These are phyloP conservation scores for Rhopilema esculentum DNA, from an alignment of 30 jellyfish, hydroid and myxozoan genomes.

Conservation along the genomic window DNA sequence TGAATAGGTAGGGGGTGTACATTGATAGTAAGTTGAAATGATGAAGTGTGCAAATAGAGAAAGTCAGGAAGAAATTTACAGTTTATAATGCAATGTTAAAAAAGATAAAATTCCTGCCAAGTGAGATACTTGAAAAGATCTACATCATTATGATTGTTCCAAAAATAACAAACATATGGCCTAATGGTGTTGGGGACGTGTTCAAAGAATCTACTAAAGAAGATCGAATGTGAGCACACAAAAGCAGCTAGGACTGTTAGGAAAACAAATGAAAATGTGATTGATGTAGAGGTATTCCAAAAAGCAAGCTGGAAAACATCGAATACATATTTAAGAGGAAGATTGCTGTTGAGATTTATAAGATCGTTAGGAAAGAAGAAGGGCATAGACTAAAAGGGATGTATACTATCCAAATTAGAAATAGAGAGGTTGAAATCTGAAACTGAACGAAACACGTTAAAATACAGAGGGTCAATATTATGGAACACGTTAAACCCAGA, in stretches of 20 bases:
- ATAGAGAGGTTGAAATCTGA: slow-evolving; percentile 11
- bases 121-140: too few species aligned
- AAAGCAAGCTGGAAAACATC: too few species aligned
- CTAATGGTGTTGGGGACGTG: slow-evolving; percentile 46
- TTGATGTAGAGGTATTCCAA: neutral
- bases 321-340: neutral
- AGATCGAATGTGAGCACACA: slow-evolving; percentile 1
- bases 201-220: slow-evolving; percentile 3
- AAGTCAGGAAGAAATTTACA: neutral
- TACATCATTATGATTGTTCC: slow-evolving; percentile 17
- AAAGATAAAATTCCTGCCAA: too few species aligned
- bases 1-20: slow-evolving; percentile 11
- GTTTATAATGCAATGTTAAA: slow-evolving; percentile 21
- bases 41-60: too few species aligned
- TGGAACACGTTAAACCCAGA: slow-evolving; percentile 15
- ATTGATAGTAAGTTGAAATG: slow-evolving; percentile 1
- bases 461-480: slow-evolving; percentile 20
- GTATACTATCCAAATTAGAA: neutral
- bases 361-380: neutral
- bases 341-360: slow-evolving; percentile 1
- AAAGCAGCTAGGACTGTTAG: slow-evolving; percentile 18
- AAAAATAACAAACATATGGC: too few species aligned
- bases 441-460: slow-evolving; percentile 1
- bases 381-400: slow-evolving; percentile 7
- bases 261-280: neutral